Base-by-base conservation (phyloP, 1,140 invertebrate species). In the Megathymus violae region DNA sequence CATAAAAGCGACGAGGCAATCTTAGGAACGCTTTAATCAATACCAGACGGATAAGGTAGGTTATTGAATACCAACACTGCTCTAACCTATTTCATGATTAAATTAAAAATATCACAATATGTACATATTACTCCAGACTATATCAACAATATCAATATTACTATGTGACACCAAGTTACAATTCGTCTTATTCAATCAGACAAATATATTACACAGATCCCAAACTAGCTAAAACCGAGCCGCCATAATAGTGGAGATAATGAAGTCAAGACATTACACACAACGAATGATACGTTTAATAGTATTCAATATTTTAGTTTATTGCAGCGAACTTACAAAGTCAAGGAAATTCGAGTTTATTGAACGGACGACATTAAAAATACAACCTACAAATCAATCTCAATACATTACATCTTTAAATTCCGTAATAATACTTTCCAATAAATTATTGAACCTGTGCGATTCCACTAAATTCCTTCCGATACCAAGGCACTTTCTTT, bases 81-180 rank as follows among this genome's bases (percentile, higher is more conserved):
- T 78, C 76, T 83, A 82, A 78, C 76, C 81, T 88, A 85, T 74
- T 80, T 68, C 73, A 82, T 70, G 72, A 80, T 87, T 83, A 82
- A 85, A 87, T 87, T 89, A n/a, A 87, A 89, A 88, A 89, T 89
- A 89, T 89, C 87, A 89, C 87, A 87, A 85, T 89, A 89, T 89
- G 84, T 89, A 90, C 85, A 90, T 73, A 87, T 85, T 85, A 87
- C 66, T 80, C 77, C 77, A 80, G 60, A 82, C 76, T 84, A 85
- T 85, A 82, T 78, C 69, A 70, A 84, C 78, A 79, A 82, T 74
- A 80, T 75, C 69, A 72, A 72, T 75, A 75, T 69, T 62, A 19
- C 63, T 69, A 75, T 61, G 63, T 66, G 69, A 69, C 63, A 69
- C 52, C 71, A 62, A 50, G 48, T 54, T 67, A 66, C 58, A 71